phyloP scores from a whole-genome alignment of 2,797 vertebrate genomes.

The Micropoecilia bifurca region DNA sequence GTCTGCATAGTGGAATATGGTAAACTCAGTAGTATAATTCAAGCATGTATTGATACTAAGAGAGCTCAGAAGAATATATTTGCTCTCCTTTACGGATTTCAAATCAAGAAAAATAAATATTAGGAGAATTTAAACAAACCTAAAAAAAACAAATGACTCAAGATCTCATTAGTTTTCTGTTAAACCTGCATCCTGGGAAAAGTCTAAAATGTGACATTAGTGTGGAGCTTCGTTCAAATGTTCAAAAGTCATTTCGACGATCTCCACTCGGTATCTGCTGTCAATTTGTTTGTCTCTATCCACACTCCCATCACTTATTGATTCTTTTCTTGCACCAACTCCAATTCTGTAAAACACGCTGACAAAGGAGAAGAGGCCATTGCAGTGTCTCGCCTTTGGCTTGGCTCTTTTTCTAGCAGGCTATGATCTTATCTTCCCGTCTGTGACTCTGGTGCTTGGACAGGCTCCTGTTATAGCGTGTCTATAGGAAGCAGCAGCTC shows the following conservation, averaged over 20 bases:
- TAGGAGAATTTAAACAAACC: background rate
- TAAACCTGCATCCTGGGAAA: background rate
- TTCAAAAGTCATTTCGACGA: background rate
- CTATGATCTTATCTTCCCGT: conserved; percentile 52
- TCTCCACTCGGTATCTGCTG: background rate
- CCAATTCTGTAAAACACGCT: conserved; percentile 12
- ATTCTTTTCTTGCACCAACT: conserved; percentile 13
- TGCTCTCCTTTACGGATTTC: background rate
- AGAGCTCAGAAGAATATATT: background rate
- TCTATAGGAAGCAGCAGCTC: conserved; percentile 41
- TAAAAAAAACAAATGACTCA: background rate
- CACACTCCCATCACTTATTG: conserved; percentile 21
- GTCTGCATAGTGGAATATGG: background rate
- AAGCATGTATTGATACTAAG: background rate
- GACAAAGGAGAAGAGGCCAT: conserved; percentile 29
- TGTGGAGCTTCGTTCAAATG: background rate
- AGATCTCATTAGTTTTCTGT: background rate
- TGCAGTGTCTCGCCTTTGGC: conserved; percentile 18
- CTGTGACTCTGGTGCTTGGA: conserved; percentile 18
- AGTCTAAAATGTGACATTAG: background rate
- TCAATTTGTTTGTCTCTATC: background rate
- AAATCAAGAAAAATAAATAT: background rate
- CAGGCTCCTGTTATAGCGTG: conserved; percentile 35
- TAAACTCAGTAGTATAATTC: background rate
- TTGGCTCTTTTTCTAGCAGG: conserved; percentile 21